phyloP scores from a whole-genome alignment of 2,888 invertebrate genomes.

The Platycheirus rosarum region DNA sequence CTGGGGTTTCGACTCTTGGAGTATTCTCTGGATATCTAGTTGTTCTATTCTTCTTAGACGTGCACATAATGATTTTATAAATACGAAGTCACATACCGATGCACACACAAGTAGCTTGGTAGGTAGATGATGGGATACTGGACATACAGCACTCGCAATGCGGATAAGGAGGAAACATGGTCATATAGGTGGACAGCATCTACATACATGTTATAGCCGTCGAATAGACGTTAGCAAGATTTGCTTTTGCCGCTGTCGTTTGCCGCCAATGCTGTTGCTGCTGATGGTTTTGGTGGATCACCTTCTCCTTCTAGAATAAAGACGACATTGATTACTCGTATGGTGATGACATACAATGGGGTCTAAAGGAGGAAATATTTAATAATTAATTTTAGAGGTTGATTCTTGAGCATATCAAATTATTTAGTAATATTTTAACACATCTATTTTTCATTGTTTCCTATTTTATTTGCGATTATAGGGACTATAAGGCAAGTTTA shows the following conservation, averaged over 20 bases:
- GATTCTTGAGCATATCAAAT: too few relatives aligned
- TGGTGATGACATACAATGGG: slow-evolving; percentile 33
- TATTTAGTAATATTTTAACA: too few relatives aligned
- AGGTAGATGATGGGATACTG: slow-evolving; percentile 23
- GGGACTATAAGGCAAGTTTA: too few relatives aligned
- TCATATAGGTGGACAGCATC: slow-evolving; percentile 67
- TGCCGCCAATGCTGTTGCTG: slow-evolving; percentile 18
- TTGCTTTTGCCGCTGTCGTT: slow-evolving; percentile 58
- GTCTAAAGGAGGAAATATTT: slow-evolving; percentile 7
- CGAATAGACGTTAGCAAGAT: slow-evolving; percentile 53
- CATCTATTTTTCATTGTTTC: too few relatives aligned
- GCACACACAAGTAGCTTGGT: slow-evolving; percentile 5
- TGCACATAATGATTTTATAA: slow-evolving; percentile 73
- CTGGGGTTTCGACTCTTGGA: slow-evolving; percentile 59
- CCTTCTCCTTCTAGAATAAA: slow-evolving; percentile 45
- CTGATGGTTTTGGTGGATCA: slow-evolving; percentile 67
- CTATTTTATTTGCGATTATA: too few relatives aligned
- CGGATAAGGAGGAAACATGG: slow-evolving; percentile 65
- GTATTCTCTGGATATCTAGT: slow-evolving; percentile 53
- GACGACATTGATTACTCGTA: slow-evolving; percentile 60
- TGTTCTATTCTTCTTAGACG: slow-evolving; percentile 68
- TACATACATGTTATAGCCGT: slow-evolving; percentile 43
- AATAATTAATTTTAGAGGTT: too few relatives aligned
- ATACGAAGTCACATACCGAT: slow-evolving; percentile 40
- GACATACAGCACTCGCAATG: slow-evolving; percentile 63